These are phyloP conservation scores for Clarias gariepinus DNA, from an alignment of 2,113 vertebrate genomes.

Conservation along the genomic window DNA sequence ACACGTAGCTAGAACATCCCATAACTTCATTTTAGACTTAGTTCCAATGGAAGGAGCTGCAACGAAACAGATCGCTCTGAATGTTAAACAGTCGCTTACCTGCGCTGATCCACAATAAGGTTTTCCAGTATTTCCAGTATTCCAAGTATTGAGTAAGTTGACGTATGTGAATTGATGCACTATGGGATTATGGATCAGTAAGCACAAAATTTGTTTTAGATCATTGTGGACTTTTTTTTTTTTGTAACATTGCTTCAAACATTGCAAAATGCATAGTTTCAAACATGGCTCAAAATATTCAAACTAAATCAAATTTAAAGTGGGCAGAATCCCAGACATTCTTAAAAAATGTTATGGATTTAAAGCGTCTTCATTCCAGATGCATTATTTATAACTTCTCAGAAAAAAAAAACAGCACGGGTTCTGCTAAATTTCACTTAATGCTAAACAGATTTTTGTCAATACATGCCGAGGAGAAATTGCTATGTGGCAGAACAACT, in stretches of 20 bases:
- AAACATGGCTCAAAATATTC: background rate
- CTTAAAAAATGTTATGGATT: background rate
- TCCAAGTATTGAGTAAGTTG: background rate
- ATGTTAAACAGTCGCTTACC: background rate
- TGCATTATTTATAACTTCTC: conserved; percentile 27
- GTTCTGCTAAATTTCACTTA: conserved; percentile 25
- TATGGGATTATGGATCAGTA: background rate
- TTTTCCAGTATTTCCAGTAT: background rate
- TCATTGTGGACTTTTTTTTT: too few relatives aligned
- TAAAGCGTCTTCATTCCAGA: conserved; percentile 9
- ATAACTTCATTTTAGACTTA: conserved; percentile 99
- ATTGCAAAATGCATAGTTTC: background rate
- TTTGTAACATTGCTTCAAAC: background rate
- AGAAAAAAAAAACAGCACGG: conserved; percentile 12
- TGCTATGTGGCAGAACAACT: conserved; percentile 41
- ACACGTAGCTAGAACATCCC: conserved; percentile 96
- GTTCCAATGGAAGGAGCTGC: conserved; percentile 90
- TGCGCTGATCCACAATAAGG: background rate
- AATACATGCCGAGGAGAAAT: conserved; percentile 31
- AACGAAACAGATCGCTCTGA: conserved; percentile 24
- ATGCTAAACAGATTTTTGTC: conserved; percentile 53
- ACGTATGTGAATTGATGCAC: background rate
- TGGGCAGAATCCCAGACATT: background rate
- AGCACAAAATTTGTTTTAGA: background rate
- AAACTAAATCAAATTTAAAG: background rate